Percentiles rank a stretch among this genome's conserved stretches.
phyloP scores from a whole-genome alignment of 35 echinoderm and acorn worm species.

The Acanthaster planci region DNA sequence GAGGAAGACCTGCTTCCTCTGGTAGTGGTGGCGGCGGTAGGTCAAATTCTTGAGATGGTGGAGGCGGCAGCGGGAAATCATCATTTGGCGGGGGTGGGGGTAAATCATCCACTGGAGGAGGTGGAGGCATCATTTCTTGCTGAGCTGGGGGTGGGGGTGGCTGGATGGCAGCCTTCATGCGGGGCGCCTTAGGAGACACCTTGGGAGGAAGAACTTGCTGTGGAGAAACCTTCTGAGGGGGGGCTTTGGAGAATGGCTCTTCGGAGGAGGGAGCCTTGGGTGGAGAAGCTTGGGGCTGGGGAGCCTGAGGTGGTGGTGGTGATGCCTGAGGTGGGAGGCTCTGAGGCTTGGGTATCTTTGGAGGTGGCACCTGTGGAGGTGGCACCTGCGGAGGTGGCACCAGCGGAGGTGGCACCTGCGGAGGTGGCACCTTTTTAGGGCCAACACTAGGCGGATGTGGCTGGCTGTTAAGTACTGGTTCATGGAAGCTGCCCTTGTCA shows the following conservation, averaged over 20 bases:
- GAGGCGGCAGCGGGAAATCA: background rate
- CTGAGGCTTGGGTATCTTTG: conserved; percentile 7
- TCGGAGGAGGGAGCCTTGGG: background rate
- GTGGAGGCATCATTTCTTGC: conserved; percentile 14
- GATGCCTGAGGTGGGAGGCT: conserved; percentile 24
- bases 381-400: conserved; percentile 39
- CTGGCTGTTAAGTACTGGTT: background rate
- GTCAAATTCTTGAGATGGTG: background rate
- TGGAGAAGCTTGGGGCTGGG: background rate
- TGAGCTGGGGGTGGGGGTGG: background rate
- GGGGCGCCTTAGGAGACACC: conserved; percentile 24
- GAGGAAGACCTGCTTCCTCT: conserved; percentile 21
- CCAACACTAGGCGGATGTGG: background rate
- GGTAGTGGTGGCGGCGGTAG: conserved; percentile 30
- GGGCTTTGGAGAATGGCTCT: background rate
- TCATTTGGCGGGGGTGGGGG: conserved; percentile 19
- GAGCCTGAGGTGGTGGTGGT: conserved; percentile 23
- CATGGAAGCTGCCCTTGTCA: conserved; percentile 8
- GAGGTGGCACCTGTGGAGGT: conserved; percentile 44
- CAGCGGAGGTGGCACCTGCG: conserved; percentile 19
- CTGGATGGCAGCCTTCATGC: background rate
- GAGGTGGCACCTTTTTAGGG: conserved; percentile 32
- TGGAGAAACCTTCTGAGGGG: background rate
- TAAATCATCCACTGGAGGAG: conserved; percentile 16
- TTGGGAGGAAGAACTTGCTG: conserved; percentile 31